Percentiles rank a stretch among this genome's conserved stretches.
Conservation (phyloP, 2,113 vertebrate genomes). For the Acanthochromis polyacanthus region DNA sequence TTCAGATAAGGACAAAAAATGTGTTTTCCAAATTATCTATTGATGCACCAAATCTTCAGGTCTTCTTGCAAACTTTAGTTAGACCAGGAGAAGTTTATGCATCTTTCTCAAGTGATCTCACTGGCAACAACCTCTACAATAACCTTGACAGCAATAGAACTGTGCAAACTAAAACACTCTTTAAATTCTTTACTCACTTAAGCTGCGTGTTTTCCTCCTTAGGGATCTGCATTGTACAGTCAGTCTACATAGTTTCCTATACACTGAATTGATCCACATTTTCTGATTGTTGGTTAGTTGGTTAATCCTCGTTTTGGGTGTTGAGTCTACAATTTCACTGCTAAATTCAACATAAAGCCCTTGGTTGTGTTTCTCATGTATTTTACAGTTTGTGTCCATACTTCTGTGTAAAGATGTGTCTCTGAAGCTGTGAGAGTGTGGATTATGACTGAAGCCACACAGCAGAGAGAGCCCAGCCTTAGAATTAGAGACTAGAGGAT, state of each 20-base stretch:
- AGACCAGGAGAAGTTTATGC: not conserved
- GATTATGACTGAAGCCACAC: constrained; percentile 1
- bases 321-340: not conserved
- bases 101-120: not conserved
- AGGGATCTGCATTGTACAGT: too few relatives aligned
- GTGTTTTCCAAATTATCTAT: not conserved
- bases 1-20: not conserved
- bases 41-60: not conserved
- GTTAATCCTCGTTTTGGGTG: not conserved
- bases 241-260: not conserved
- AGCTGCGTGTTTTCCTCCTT: not conserved
- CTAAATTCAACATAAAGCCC: not conserved
- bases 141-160: not conserved
- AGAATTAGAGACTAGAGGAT: constrained; percentile 29
- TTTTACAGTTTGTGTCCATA: not conserved
- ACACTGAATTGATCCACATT: not conserved
- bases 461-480: constrained; percentile 28
- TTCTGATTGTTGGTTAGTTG: not conserved
- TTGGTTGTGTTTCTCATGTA: not conserved
- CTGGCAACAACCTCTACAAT: not conserved
- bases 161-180: not conserved
- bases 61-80: not conserved
- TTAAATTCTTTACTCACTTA: not conserved
- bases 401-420: not conserved
- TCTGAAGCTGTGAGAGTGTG: not conserved